Percentiles rank a stretch among this genome's conserved stretches.
Conservation (phyloP, 2,888 invertebrate genomes). For the Drosophila mayaguana region DNA sequence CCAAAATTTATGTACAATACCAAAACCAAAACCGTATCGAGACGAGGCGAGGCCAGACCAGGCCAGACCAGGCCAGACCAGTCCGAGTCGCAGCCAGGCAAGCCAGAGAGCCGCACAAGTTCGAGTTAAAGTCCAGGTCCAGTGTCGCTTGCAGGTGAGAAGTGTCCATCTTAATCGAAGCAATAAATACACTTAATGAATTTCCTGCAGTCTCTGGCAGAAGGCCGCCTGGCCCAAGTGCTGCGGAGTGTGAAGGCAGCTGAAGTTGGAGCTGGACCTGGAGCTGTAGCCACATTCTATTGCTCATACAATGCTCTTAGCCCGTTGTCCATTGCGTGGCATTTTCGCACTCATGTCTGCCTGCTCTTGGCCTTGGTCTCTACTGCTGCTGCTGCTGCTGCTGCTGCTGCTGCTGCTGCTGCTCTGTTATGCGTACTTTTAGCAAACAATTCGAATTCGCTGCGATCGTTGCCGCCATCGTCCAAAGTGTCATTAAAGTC, state of each 20-base stretch:
- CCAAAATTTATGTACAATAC: slow-evolving; percentile 77
- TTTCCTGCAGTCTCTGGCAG: slow-evolving; percentile 74
- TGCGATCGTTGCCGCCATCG: slow-evolving; percentile 71
- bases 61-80: neutral
- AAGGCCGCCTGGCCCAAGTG: slow-evolving; percentile 15
- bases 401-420: slow-evolving; percentile 13
- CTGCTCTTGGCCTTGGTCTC: slow-evolving; percentile 15
- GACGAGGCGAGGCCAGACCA: slow-evolving; percentile 12
- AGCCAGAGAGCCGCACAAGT: slow-evolving; percentile 14
- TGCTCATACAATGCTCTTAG: slow-evolving; percentile 71
- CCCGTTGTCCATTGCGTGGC: slow-evolving; percentile 73
- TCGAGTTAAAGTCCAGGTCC: slow-evolving; percentile 27
- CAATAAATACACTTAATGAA: slow-evolving; percentile 82
- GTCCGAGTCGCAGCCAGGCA: neutral
- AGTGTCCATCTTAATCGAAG: slow-evolving; percentile 82
- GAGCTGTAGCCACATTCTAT: slow-evolving; percentile 62
- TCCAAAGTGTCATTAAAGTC: slow-evolving; percentile 80
- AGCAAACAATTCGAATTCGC: slow-evolving; percentile 70
- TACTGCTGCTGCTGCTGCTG: neutral
- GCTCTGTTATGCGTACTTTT: slow-evolving; percentile 65
- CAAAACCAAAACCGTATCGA: slow-evolving; percentile 33
- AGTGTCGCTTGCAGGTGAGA: slow-evolving; percentile 74
- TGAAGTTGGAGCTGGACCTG: neutral
- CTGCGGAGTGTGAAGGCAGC: neutral
- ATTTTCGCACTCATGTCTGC: slow-evolving; percentile 76